Percentiles rank a stretch among this genome's conserved stretches.
phyloP scores from a whole-genome alignment of 2,113 vertebrate species.

The Poeciliopsis retropinna region DNA sequence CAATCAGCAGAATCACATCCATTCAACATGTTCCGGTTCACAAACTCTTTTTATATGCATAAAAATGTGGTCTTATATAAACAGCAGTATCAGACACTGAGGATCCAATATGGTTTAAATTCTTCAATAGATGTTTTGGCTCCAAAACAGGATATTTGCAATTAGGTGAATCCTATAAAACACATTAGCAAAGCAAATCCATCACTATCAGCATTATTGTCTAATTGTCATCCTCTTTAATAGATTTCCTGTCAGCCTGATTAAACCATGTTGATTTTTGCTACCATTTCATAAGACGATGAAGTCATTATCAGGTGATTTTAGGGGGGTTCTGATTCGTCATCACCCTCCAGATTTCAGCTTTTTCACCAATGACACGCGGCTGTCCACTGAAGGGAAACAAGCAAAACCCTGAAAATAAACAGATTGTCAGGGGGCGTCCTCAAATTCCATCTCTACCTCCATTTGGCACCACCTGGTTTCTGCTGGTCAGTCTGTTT shows the following conservation, averaged over 20 bases:
- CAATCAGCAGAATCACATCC: background rate
- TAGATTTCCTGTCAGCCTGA: background rate
- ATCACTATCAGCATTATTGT: background rate
- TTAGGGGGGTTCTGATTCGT: background rate
- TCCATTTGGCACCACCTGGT: slow-evolving; percentile 45
- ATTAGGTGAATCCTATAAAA: background rate
- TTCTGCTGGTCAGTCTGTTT: slow-evolving; percentile 17
- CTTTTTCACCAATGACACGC: slow-evolving; percentile 20
- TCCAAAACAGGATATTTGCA: too few relatives aligned
- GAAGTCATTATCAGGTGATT: slow-evolving; percentile 16
- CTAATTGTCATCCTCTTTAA: background rate
- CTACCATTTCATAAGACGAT: background rate
- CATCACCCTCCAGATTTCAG: background rate
- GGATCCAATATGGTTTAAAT: background rate
- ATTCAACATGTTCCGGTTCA: background rate
- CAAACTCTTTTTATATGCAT: background rate
- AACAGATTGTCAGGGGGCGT: slow-evolving; percentile 27
- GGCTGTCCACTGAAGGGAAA: slow-evolving; percentile 1
- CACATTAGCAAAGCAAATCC: background rate
- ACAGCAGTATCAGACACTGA: background rate
- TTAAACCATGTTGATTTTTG: background rate
- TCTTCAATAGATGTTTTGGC: too few relatives aligned
- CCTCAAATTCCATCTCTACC: slow-evolving; percentile 38
- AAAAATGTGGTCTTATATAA: background rate
- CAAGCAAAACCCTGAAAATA: slow-evolving; percentile 4